Evolutionary conservation across 2,888 invertebrate species (phyloP), one percentile per base, ranked within the genome.

Genomic region (Patella pellucida): DNA sequence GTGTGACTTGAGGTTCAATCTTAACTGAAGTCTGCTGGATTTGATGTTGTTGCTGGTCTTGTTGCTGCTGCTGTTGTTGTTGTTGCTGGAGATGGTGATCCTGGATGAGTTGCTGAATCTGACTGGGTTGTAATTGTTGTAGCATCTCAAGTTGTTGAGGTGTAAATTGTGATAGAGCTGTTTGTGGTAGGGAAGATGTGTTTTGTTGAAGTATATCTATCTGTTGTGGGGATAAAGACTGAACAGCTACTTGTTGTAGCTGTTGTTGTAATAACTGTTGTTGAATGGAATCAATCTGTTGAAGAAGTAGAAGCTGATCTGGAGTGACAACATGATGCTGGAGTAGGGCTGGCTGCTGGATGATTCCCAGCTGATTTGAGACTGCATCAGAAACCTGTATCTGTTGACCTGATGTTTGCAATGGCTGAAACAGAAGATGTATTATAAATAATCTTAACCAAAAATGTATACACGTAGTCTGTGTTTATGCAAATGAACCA

Each of bases 231-330:
- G 52, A 56, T 27, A 56, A 5, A n/a, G 69, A 68, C 14, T 79
- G 81, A 52, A 81, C 71, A 7, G 80, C 80, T 51, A 82, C 73
- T 41, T 80, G 78, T n/a, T 76, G 71, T 71, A 80, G 80, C 31
- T 81, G 78, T 75, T 79, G 82, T 51, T 81, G 81, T 72, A 72
- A 86, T 62, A 79, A 79, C 62, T 83, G 82, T 15, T 81, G 71
- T 78, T 82, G 79, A 72, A 79, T 76, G 3, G 79, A 56, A 62
- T 79, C 78, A 69, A 80, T 54, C 51, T 79, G 78, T 15, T 74
- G 76, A n/a, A 76, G 54, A 69, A 73, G 77, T 90, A 72, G 91
- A 90, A 68, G 91, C 91, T 80, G 88, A 92, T 76, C 90, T 89
- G 85, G 86, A 85, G 88, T 62, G 14, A 62, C 62, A 62, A 19